Percentiles rank a stretch among this genome's conserved stretches.
Conservation (phyloP, 2,888 invertebrate species). For the Syrphus vitripennis region DNA sequence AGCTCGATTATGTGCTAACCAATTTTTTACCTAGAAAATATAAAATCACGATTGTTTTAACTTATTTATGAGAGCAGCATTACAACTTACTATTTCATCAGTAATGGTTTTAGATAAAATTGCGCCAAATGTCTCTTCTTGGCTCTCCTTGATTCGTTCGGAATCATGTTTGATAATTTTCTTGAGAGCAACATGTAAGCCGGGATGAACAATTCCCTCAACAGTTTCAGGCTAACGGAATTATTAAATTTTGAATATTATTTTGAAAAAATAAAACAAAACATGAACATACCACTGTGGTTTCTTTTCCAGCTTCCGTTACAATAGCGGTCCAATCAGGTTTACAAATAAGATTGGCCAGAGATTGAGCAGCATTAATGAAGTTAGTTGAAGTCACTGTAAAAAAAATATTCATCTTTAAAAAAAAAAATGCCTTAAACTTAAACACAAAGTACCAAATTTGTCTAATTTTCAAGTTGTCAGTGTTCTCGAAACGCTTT, state of each 20-base stretch:
- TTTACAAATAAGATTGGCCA: slow-evolving; percentile 81
- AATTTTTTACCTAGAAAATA: slow-evolving; percentile 83
- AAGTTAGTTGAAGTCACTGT: slow-evolving; percentile 79
- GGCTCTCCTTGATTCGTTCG: slow-evolving; percentile 78
- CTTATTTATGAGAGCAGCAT: not conserved
- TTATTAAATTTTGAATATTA: not conserved
- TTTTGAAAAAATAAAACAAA: not conserved
- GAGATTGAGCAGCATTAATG: slow-evolving; percentile 80
- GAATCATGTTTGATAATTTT: slow-evolving; percentile 87
- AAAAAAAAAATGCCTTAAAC: too few species aligned
- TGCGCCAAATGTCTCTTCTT: slow-evolving; percentile 83
- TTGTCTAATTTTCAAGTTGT: too few species aligned
- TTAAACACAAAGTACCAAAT: too few species aligned
- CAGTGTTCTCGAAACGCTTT: too few species aligned
- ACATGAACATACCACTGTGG: slow-evolving; percentile 46
- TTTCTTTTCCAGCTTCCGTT: slow-evolving; percentile 66
- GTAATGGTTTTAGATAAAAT: slow-evolving; percentile 82
- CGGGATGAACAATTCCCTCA: slow-evolving; percentile 87
- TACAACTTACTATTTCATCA: slow-evolving; percentile 83
- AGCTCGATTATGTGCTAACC: slow-evolving; percentile 88
- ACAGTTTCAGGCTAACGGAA: slow-evolving; percentile 72
- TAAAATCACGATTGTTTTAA: not conserved
- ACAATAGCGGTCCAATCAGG: slow-evolving; percentile 83
- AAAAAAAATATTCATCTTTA: not conserved
- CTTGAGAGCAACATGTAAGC: slow-evolving; percentile 89